Percentiles rank a stretch among this genome's conserved stretches.
Evolutionary conservation across 2,113 vertebrate species (phyloP).

Genomic region (Bambusicola thoracicus): DNA sequence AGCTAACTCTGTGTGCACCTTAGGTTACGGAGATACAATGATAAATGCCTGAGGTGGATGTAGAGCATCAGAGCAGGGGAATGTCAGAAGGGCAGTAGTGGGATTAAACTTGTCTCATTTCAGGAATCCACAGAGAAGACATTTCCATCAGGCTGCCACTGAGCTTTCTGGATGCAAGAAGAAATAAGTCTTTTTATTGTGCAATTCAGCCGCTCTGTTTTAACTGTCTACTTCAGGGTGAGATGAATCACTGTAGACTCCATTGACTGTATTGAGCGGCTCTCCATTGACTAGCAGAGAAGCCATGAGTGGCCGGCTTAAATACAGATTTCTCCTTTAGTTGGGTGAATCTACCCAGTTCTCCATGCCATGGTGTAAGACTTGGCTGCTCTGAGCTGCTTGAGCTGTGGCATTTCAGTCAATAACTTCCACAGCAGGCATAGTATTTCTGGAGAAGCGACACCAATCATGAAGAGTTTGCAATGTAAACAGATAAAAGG

Average conservation of each 20-base stretch:
- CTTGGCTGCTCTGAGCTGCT: constrained; percentile 22
- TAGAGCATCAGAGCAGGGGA: background rate
- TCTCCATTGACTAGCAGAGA: background rate
- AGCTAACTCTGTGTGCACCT: too few relatives aligned
- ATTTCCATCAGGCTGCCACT: background rate
- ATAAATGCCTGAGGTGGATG: background rate
- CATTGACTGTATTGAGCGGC: constrained; percentile 32
- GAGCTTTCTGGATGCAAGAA: background rate
- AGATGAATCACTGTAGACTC: background rate
- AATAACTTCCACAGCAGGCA: background rate
- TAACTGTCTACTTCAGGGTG: constrained; percentile 32
- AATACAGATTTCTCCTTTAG: constrained; percentile 10
- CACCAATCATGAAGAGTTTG: constrained; percentile 8
- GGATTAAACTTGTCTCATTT: background rate
- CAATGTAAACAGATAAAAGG: background rate
- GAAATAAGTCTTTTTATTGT: background rate
- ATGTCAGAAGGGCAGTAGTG: fast-evolving
- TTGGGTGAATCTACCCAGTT: background rate
- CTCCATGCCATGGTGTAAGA: background rate
- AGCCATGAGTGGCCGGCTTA: constrained; percentile 13
- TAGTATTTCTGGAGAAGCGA: background rate
- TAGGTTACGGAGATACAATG: background rate
- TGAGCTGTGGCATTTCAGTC: constrained; percentile 24
- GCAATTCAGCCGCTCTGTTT: constrained; percentile 29
- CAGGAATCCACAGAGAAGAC: background rate